Base-by-base conservation (phyloP, 2,797 vertebrate species). In the Poecilia velifera region DNA sequence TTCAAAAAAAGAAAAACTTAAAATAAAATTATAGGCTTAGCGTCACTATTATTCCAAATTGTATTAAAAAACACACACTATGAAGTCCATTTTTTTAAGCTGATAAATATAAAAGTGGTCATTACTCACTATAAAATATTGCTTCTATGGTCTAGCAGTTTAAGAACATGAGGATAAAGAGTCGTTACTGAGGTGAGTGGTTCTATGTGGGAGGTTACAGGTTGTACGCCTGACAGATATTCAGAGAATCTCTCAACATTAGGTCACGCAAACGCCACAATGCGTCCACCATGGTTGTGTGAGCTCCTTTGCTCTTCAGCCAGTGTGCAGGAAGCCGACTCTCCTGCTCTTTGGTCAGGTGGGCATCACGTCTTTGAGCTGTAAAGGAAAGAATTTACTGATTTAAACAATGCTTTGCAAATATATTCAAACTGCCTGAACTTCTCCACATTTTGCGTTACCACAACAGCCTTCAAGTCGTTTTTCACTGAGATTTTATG, bases 231-330 rank as follows among this genome's bases (percentile, higher is more conserved):
- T 99, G 98, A 81, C 97, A 97, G 88, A 99, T 98, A 84, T 98
- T 99, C 7, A 99, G 96, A 22, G 98, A 98, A 94, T 99, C 98
- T 80, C 97, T 95, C 77, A 99, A 96, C 98, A 99, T 99, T 93
- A 99, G 93, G 93, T 99, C 98, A 82, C 98, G 96, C 79, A 99
- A 96, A 77, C 98, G 97, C 98, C 98, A 99, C 72, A 99, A 86
- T 0, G 98, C 98, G 14, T 99, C 98, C 0, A 97, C 98, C 98
- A 99, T 99, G 41, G 98, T 99, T 72, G 96, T 98, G 91, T 99
- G 98, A 84, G 98, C 98, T 57, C 98, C 98, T 95, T 99, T 99
- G 91, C 98, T 99, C 90, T 99, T 99, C 89, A 99, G 92, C 98
- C 98, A 99, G 89, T 99, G 98, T 31, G 97, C 96, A 36, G 98